Evolutionary conservation across 1,140 invertebrate genomes (phyloP).

Genomic region (Philaenus spumarius): DNA sequence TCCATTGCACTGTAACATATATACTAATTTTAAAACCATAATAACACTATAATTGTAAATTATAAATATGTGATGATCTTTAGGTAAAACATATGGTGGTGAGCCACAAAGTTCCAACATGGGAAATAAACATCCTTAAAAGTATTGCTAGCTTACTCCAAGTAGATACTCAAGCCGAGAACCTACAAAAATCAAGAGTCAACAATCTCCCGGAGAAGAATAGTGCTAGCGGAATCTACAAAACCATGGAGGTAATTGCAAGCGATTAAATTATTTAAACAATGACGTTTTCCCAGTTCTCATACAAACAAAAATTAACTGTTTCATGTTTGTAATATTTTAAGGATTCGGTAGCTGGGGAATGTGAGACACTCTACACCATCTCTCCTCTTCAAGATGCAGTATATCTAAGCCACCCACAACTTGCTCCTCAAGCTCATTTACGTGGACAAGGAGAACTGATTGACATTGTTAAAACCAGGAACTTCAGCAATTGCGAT

Average conservation of each 20-base stretch:
- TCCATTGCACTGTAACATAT: too few species aligned
- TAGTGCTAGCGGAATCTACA: constrained; percentile 35
- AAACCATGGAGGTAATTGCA: constrained; percentile 30
- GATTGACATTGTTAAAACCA: constrained; percentile 56
- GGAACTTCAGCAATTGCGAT: constrained; percentile 55
- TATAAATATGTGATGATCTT: constrained; percentile 25
- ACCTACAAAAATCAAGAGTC: constrained; percentile 38
- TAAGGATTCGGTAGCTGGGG: constrained; percentile 53
- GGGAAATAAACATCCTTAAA: constrained; percentile 60
- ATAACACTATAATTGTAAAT: constrained; percentile 35
- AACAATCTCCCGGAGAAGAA: constrained; percentile 46
- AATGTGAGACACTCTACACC: constrained; percentile 58
- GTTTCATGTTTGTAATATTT: constrained; percentile 26
- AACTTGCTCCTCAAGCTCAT: constrained; percentile 44
- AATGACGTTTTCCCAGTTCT: constrained; percentile 36
- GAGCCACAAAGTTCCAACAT: constrained; percentile 43
- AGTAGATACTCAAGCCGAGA: constrained; percentile 47
- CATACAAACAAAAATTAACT: constrained; percentile 35
- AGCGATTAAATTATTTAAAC: constrained; percentile 52
- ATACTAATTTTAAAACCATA: too few species aligned
- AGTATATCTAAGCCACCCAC: constrained; percentile 39
- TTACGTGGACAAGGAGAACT: constrained; percentile 39
- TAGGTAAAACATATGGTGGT: constrained; percentile 42
- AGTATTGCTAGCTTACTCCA: constrained; percentile 56
- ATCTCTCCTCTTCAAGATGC: constrained; percentile 49